phyloP scores from a whole-genome alignment of 2,888 invertebrate species.

The Limnephilus lunatus region DNA sequence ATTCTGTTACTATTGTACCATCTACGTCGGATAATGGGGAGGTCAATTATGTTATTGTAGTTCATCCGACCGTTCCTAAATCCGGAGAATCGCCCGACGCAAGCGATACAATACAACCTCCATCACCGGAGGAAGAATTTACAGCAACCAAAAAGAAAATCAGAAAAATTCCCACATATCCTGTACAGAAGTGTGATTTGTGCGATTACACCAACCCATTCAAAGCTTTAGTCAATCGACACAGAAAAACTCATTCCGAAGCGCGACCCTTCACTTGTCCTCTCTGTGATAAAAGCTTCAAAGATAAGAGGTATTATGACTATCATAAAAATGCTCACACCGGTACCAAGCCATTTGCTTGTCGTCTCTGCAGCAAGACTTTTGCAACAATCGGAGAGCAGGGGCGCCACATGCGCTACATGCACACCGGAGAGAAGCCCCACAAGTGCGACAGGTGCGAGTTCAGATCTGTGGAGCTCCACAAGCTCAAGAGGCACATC shows the following conservation, averaged over 20 bases:
- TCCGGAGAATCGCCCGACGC: neutral
- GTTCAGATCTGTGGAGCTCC: slow-evolving; percentile 18
- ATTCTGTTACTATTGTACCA: neutral
- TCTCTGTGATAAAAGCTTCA: slow-evolving; percentile 15
- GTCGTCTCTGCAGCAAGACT: neutral
- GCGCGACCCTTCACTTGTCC: slow-evolving; percentile 11
- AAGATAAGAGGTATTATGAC: neutral
- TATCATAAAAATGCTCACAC: slow-evolving; percentile 17
- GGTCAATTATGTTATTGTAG: slow-evolving; percentile 12
- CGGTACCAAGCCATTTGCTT: neutral
- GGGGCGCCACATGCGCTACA: slow-evolving; percentile 6
- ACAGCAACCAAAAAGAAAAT: neutral
- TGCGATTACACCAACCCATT: slow-evolving; percentile 22
- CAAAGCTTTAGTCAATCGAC: slow-evolving; percentile 3
- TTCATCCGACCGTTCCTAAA: neutral
- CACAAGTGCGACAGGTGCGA: slow-evolving; percentile 32
- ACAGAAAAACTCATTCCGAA: slow-evolving; percentile 16
- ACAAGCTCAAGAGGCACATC: slow-evolving; percentile 17
- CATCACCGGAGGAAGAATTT: neutral
- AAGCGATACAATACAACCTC: neutral
- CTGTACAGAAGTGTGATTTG: slow-evolving; percentile 1
- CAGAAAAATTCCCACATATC: neutral
- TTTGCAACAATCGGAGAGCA: slow-evolving; percentile 6
- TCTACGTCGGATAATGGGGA: slow-evolving; percentile 2
- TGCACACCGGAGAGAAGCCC: slow-evolving; percentile 34